Percentiles rank a stretch among this genome's conserved stretches.
Conservation (phyloP, 2,888 invertebrate genomes). For the Hedychridium roseum region DNA sequence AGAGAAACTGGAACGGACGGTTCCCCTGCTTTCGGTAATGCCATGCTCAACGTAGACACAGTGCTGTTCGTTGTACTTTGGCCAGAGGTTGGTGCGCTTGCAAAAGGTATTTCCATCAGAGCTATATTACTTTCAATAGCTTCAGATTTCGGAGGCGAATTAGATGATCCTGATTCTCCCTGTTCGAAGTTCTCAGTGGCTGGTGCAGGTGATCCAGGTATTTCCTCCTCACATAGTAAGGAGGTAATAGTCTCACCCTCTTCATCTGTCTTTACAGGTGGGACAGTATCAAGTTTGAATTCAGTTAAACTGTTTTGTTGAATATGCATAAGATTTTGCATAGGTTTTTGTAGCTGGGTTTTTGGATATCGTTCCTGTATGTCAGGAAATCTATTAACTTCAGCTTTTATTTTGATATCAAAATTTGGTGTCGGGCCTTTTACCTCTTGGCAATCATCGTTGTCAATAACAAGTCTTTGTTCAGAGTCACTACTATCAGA, state of each 20-base stretch:
- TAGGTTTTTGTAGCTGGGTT: conserved; percentile 15
- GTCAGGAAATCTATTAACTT: conserved; percentile 41
- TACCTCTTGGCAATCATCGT: conserved; percentile 49
- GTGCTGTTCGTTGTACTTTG: conserved; percentile 49
- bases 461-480: conserved; percentile 69
- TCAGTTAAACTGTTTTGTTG: conserved; percentile 32
- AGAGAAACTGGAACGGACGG: conserved; percentile 32
- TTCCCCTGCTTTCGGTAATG: conserved; percentile 39
- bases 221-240: conserved; percentile 87
- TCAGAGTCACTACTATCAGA: conserved; percentile 74
- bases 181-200: conserved; percentile 62
- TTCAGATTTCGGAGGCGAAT: conserved; percentile 62
- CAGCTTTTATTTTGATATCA: conserved; percentile 48
- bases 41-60: conserved; percentile 41
- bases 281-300: conserved; percentile 41
- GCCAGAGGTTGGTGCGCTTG: conserved; percentile 71
- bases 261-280: conserved; percentile 60
- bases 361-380: conserved; percentile 31
- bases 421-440: conserved; percentile 33
- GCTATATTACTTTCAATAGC: conserved; percentile 60
- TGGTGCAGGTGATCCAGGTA: conserved; percentile 88
- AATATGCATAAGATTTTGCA: conserved; percentile 41
- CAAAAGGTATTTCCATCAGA: conserved; percentile 74
- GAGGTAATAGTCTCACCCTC: conserved; percentile 76
- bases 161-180: conserved; percentile 34